Conservation (phyloP, 2,888 invertebrate genomes). For the Zhuqinia jingwanae region DNA sequence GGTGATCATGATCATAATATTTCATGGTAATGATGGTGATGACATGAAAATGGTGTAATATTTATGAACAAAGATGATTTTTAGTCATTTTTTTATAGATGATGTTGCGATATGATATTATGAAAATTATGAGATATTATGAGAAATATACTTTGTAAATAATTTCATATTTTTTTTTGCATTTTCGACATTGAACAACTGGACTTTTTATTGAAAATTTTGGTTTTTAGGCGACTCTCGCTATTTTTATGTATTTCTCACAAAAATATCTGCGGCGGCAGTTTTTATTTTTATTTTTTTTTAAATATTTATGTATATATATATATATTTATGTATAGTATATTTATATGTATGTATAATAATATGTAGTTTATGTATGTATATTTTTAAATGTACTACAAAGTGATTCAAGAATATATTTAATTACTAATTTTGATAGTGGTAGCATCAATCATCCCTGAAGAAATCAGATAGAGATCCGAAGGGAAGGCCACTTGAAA, state of each 20-base stretch:
- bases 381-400: constrained; percentile 67
- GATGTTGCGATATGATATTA: not conserved
- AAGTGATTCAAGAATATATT: constrained; percentile 75
- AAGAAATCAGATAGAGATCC: constrained; percentile 74
- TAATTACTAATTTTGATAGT: constrained; percentile 74
- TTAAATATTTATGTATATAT: not conserved
- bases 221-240: constrained; percentile 71
- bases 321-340: too few relatives aligned
- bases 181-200: constrained; percentile 71
- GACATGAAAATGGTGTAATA: too few relatives aligned
- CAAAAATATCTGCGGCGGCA: constrained; percentile 70
- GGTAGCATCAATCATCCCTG: constrained; percentile 75
- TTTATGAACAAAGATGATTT: not conserved
- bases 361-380: too few relatives aligned
- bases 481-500: constrained; percentile 75
- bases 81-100: not conserved
- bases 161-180: not conserved
- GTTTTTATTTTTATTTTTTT: constrained; percentile 51
- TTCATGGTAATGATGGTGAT: not conserved
- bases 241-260: constrained; percentile 64
- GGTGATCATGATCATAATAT: constrained; percentile 1
- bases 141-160: too few relatives aligned
- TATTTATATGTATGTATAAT: too few relatives aligned
- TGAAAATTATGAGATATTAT: not conserved
- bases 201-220: constrained; percentile 70